phyloP scores from a whole-genome alignment of 2,113 vertebrate genomes.

The Maccullochella peelii region DNA sequence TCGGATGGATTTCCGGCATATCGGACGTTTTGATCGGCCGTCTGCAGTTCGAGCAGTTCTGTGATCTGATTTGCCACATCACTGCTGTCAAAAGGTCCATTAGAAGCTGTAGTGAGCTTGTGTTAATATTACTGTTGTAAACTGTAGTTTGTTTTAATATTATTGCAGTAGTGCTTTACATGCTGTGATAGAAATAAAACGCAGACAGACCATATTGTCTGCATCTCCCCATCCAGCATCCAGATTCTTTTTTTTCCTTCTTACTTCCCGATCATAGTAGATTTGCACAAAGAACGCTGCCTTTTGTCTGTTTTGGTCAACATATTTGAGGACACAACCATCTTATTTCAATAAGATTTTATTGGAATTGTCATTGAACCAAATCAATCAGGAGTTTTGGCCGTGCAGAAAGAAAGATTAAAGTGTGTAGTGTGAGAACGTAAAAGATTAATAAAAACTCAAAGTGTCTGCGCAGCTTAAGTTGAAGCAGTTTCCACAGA shows the following conservation, averaged over 20 bases:
- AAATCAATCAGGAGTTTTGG: too few relatives aligned
- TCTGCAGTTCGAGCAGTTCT: neutral
- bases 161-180: neutral
- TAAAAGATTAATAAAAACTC: too few relatives aligned
- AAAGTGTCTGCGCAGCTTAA: too few relatives aligned
- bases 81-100: neutral
- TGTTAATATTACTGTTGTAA: neutral
- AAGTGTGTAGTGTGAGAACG: too few relatives aligned
- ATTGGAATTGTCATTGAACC: too few relatives aligned
- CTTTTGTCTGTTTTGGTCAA: too few relatives aligned
- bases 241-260: neutral
- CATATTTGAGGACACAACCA: neutral
- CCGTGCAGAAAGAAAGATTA: too few relatives aligned
- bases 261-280: neutral
- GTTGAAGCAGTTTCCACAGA: too few relatives aligned
- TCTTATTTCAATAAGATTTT: too few relatives aligned
- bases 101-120: neutral
- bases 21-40: neutral
- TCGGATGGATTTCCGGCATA: neutral
- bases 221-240: neutral
- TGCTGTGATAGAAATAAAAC: neutral
- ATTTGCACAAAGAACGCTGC: neutral
- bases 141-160: neutral
- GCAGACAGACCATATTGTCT: constrained; percentile 8
- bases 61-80: neutral